Base-by-base conservation (phyloP, 2,888 invertebrate species). In the Magallana nippona region DNA sequence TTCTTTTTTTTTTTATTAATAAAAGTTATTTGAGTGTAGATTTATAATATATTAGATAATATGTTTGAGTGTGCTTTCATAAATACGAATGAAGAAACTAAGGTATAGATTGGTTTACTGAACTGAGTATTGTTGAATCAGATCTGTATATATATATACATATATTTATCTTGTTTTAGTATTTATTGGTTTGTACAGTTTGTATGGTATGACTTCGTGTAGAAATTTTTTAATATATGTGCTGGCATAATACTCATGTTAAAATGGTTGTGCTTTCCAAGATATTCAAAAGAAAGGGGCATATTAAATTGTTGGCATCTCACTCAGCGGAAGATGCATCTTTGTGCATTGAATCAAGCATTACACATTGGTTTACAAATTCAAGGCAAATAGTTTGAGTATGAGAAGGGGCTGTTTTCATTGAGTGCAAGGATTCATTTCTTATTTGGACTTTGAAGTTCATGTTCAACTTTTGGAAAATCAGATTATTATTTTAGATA, bases 231-330 rank as follows among this genome's bases (percentile, higher is more conserved):
- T 63, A 8, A 44, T 44, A 44, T 63, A 63, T 63, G 63, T 71
- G 71, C 71, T 71, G 71, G 27, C 71, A 71, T 71, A 71, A 71
- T 71, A 71, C 71, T 71, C 71, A 71, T 71, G 71, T 71, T 71
- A 71, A 71, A 71, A 71, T 71, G 71, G 71, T 71, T 71, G 71
- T 71, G 71, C 71, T 71, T 71, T 71, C 22, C 13, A 71, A 15
- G 71, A 71, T 22, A 22, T 62, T 62, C n/a, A 62, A 22, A 27
- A 27, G 27, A 32, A 32, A 71, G 22, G 22, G 22, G 19, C 15
- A 27, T 71, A 22, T 22, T 15, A 71, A 63, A 71, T 13, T 71
- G 71, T 22, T 27, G 32, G 27, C 15, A 15, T 71, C 13, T 71
- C 8, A 27, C 32, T 22, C 71, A 22, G 32, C 27, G n/a, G 13